These are phyloP conservation scores for Bagarius yarrelli DNA, from an alignment of 2,113 vertebrate species.

Conservation along the genomic window DNA sequence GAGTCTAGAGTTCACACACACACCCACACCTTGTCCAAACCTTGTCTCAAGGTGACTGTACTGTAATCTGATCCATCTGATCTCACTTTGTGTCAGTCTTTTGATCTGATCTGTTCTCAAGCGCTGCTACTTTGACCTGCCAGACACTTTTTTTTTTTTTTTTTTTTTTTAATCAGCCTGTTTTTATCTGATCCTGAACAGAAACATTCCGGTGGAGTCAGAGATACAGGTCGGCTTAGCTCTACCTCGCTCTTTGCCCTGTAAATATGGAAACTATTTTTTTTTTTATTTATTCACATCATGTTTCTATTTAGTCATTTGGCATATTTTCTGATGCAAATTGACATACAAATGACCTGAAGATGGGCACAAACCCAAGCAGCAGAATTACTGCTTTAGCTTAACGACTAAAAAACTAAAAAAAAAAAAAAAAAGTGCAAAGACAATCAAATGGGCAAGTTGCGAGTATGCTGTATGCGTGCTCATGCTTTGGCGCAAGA, in stretches of 20 bases:
- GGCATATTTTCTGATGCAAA: neutral
- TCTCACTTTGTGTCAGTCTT: neutral
- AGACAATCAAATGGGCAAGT: too few relatives aligned
- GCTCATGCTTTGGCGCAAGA: too few relatives aligned
- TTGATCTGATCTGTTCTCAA: neutral
- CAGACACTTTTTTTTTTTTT: neutral
- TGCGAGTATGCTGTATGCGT: too few relatives aligned
- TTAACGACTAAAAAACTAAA: neutral
- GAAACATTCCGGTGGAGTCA: neutral
- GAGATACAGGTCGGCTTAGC: neutral
- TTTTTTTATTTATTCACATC: neutral
- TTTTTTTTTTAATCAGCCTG: neutral
- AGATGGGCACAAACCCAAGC: neutral
- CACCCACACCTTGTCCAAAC: constrained; percentile 10
- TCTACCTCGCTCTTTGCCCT: neutral
- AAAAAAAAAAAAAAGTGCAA: too few relatives aligned
- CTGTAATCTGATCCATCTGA: constrained; percentile 24
- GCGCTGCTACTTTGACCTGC: neutral
- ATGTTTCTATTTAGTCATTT: constrained; percentile 1
- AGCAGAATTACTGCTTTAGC: neutral
- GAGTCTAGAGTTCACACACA: constrained; percentile 16
- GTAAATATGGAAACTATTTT: neutral
- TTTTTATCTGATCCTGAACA: neutral
- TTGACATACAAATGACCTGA: constrained; percentile 6
- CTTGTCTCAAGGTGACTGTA: constrained; percentile 17